Evolutionary conservation across 92 coral and sea anemone species (phyloP), one percentile per base, ranked within the genome.

Genomic region (Zoanthus gigantus): DNA sequence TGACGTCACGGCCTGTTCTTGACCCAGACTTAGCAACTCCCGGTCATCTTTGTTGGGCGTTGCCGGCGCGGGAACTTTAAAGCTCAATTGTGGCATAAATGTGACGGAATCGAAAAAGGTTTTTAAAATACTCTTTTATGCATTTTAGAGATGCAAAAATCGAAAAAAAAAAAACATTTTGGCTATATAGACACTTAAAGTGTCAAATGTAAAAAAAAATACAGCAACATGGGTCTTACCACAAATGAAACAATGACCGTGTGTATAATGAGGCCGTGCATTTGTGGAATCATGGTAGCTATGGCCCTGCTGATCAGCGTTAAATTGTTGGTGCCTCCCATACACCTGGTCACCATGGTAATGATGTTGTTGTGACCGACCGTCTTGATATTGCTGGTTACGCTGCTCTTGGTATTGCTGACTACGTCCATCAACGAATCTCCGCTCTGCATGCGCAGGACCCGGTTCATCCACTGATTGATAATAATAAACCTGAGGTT

Each of bases 231-330:
- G 42, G 2, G 12, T 54, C 85, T 81, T 81, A 81, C 85, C 85
- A 81, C 97, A 94, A 71, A 92, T 88, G 50, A 63, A 93, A 84
- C 97, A 94, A 58, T 94, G 97, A 12, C 94, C 96, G 79, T 89
- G 83, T 60, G 92, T 89, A 75, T 93, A 90, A 68, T 90, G 86
- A 65, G 74, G 79, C 9, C 87, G 57, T 54, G 89, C 90, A 29
- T 90, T 89, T 47, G 77, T 31, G 30, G 89, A 91, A 30, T 91
- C 91, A 16, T 85, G 77, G 72, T 83, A 84, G 63, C 84, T 85
- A 65, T 65, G 87, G 28, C 85, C 85, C 46, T 81, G 85, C 52
- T 85, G 74, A 82, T 86, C 92, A n/a, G 67, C 46, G 29, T 54
- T 77, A 54, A 28, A 77, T 46, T 77, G 67, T 34, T 56, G 82